Evolutionary conservation across 2,797 vertebrate species (phyloP).

Genomic region (Buphagus erythrorhynchus): DNA sequence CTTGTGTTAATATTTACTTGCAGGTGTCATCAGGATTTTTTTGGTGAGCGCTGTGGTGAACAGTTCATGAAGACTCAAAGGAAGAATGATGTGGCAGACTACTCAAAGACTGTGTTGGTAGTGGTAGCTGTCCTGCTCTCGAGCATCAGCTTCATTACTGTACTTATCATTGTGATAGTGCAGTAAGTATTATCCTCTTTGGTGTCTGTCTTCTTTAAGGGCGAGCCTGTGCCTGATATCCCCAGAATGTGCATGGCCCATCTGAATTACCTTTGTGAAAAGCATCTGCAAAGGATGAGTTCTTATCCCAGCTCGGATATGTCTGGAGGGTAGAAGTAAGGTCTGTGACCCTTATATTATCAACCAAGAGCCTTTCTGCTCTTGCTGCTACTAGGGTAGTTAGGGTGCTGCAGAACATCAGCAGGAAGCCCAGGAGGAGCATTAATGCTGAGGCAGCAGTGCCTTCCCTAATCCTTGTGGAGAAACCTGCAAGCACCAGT

Average conservation of each 20-base stretch:
- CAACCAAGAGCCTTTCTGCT: background rate
- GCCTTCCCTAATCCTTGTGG: background rate
- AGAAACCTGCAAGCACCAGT: background rate
- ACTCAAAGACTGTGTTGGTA: conserved; percentile 69
- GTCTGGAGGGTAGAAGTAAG: background rate
- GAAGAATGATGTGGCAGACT: conserved; percentile 47
- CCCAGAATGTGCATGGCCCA: background rate
- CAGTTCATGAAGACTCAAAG: conserved; percentile 78
- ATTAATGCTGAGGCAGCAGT: background rate
- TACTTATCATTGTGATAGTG: conserved; percentile 64
- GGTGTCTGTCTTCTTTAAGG: background rate
- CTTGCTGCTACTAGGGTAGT: background rate
- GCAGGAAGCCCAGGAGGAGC: background rate
- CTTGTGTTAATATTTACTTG: conserved; percentile 50
- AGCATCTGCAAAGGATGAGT: background rate
- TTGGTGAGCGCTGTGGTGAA: conserved; percentile 81
- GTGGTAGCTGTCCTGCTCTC: conserved; percentile 67
- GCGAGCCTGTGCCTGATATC: background rate
- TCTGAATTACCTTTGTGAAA: background rate
- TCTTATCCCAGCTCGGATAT: background rate
- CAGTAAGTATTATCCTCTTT: conserved; percentile 73
- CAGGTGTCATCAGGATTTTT: conserved; percentile 80
- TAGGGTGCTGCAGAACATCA: background rate
- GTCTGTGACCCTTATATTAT: rapidly evolving
- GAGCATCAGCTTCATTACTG: conserved; percentile 49